Base-by-base conservation (phyloP, 2,888 invertebrate species). In the Lamproptera curius region DNA sequence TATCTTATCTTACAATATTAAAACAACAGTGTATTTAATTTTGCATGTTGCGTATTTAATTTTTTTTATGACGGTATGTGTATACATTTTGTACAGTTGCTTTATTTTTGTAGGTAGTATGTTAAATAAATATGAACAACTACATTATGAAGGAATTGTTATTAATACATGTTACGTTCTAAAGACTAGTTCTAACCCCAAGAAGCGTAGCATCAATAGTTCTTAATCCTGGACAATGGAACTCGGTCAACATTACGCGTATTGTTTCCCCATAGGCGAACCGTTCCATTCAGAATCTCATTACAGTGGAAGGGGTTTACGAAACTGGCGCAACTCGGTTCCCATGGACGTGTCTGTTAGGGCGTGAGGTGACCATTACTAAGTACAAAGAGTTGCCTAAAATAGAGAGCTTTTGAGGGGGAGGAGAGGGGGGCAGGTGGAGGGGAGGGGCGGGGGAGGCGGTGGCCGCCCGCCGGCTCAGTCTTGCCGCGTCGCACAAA, bases 361-460 rank as follows among this genome's bases (percentile, higher is more conserved):
- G 78, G 79, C 86, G 86, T 86, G 87, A 87, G 87, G 83, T 86
- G 86, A 87, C 86, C 87, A 87, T 87, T 87, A 87, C 84, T 73
- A 72, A 63, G 71, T 85, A 86, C 86, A 87, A 87, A 86, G 86
- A 86, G 83, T 85, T 87, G 83, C 87, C 87, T 86, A 87, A 87
- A 86, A 86, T 85, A 86, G 86, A 86, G 85, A 86, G 84, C 85
- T 86, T 85, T 85, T 84, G 85, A 85, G 67, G 83, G 84, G 84
- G 83, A 82, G 86, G 80, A 9, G 17, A 16, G 15, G 34, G 73
- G 72, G 73, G 65, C 65, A 65, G 62, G 75, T 69, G 70, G 79
- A 76, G 76, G 79, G 85, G 76, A 81, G 86, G 83, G 82, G 84
- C 82, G 81, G 80, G 82, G 85, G 83, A 77, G 77, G 70, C 75